phyloP scores from a whole-genome alignment of 2,888 invertebrate species.

The Sarcophaga carnaria region DNA sequence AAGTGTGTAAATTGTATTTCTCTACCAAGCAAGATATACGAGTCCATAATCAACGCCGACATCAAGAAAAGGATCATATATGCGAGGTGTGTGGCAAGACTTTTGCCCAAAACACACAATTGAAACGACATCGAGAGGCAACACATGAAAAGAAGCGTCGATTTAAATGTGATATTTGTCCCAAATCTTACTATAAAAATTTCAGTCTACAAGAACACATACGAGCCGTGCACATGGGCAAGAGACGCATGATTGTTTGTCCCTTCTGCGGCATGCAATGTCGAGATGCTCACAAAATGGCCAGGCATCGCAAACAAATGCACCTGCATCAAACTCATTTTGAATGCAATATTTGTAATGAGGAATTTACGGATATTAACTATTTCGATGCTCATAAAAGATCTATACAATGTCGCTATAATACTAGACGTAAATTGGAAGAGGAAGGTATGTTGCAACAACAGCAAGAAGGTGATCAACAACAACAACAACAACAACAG shows the following conservation, averaged over 20 bases:
- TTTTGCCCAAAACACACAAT: conserved; percentile 77
- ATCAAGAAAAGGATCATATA: conserved; percentile 77
- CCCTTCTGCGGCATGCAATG: conserved; percentile 79
- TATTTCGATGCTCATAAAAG: conserved; percentile 79
- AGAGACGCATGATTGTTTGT: conserved; percentile 77
- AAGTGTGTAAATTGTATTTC: conserved; percentile 77
- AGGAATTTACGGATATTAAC: conserved; percentile 78
- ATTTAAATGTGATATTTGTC: conserved; percentile 75
- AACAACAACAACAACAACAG: conserved; percentile 19
- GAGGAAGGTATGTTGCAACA: conserved; percentile 50
- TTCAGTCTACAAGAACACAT: conserved; percentile 78
- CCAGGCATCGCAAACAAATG: conserved; percentile 77
- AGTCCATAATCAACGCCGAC: conserved; percentile 78
- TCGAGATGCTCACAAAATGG: conserved; percentile 79
- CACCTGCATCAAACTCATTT: conserved; percentile 77
- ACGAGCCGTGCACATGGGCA: conserved; percentile 78
- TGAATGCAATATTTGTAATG: conserved; percentile 76
- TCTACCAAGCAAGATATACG: conserved; percentile 78
- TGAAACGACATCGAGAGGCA: conserved; percentile 78
- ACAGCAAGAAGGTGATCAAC: conserved; percentile 46
- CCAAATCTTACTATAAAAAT: conserved; percentile 78
- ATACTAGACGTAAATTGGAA: conserved; percentile 74
- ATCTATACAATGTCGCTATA: conserved; percentile 78
- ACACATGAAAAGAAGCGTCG: conserved; percentile 78
- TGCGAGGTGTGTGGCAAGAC: conserved; percentile 79